Conservation (phyloP, 2,888 invertebrate genomes). For the Papilio elwesi region DNA sequence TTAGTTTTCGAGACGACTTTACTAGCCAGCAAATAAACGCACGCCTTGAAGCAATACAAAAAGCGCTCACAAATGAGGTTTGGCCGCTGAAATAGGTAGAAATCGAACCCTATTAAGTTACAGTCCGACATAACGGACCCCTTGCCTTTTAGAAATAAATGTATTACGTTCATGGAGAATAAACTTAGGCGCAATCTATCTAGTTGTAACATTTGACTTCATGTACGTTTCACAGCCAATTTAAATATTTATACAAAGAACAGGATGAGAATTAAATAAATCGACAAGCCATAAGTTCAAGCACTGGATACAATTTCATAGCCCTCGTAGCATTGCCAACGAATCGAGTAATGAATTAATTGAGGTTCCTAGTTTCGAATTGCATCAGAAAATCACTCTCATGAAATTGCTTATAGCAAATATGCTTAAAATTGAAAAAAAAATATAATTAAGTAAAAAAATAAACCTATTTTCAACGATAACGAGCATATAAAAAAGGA, state of each 20-base stretch:
- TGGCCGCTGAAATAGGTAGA: constrained; percentile 10
- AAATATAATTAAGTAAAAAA: neutral
- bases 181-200: constrained; percentile 2
- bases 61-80: constrained; percentile 10
- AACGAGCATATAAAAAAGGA: too few relatives aligned
- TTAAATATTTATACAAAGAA: too few relatives aligned
- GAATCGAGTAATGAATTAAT: too few relatives aligned
- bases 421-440: neutral
- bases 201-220: neutral
- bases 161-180: constrained; percentile 13
- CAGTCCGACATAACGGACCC: neutral
- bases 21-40: neutral
- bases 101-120: constrained; percentile 21
- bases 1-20: neutral
- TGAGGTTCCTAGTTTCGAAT: too few relatives aligned
- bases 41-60: constrained; percentile 9
- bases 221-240: too few relatives aligned
- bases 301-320: too few relatives aligned
- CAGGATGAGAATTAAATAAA: too few relatives aligned
- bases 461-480: too few relatives aligned
- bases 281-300: too few relatives aligned
- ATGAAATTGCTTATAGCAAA: neutral
- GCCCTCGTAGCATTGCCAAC: too few relatives aligned
- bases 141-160: constrained; percentile 3
- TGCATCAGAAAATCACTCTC: neutral